Evolutionary conservation across 2,888 invertebrate genomes (phyloP).

Genomic region (Micoletzkya japonica): DNA sequence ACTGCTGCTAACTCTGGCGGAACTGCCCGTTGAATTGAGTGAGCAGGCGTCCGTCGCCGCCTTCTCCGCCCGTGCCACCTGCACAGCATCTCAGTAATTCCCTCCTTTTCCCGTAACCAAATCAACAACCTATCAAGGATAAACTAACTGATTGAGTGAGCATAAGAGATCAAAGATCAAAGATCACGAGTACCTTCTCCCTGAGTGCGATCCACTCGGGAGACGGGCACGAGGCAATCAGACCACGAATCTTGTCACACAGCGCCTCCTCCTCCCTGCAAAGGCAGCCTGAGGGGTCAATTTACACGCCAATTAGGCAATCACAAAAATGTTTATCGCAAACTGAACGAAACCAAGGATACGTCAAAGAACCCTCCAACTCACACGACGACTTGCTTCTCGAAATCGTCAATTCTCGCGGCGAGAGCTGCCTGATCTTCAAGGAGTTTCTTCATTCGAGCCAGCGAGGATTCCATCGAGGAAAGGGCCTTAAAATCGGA

Average conservation of each 20-base stretch:
- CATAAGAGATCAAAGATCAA: too few species aligned
- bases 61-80: conserved; percentile 21
- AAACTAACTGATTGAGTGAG: too few species aligned
- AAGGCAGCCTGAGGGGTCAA: too few species aligned
- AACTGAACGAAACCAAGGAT: too few species aligned
- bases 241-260: conserved; percentile 14
- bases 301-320: too few species aligned
- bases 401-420: conserved; percentile 40
- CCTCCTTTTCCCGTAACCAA: background rate
- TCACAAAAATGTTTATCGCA: too few species aligned
- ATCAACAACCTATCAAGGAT: background rate
- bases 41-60: conserved; percentile 25
- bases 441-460: conserved; percentile 39
- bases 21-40: conserved; percentile 25
- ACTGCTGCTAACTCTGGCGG: conserved; percentile 19
- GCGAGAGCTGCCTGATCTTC: conserved; percentile 38
- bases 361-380: conserved; percentile 1
- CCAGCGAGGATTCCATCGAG: conserved; percentile 49
- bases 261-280: conserved; percentile 23
- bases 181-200: conserved; percentile 26
- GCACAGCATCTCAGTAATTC: background rate
- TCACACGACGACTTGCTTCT: conserved; percentile 30
- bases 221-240: conserved; percentile 5
- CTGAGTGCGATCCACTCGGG: conserved; percentile 15
- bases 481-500: conserved; percentile 41